Evolutionary conservation across 2,797 vertebrate species (phyloP), one percentile per base, ranked within the genome.

Genomic region (Danio aesculapii): DNA sequence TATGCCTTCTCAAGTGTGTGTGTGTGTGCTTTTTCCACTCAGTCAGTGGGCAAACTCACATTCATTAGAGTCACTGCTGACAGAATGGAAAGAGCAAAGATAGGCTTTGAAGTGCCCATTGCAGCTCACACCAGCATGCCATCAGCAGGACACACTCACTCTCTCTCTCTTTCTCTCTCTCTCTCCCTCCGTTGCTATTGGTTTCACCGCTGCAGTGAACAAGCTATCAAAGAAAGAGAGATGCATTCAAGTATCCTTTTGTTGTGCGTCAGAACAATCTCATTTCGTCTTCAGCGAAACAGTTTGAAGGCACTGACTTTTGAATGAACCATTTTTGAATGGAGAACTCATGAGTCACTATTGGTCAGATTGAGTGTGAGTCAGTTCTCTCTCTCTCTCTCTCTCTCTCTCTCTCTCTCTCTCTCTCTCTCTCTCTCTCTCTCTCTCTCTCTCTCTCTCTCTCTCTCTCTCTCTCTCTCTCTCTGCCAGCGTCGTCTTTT

Each of bases 51-150:
- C 81, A 79, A 76, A 67, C 67, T 61, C 55, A 5, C 83, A 81
- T 84, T 79, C 75, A 84, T 81, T 63, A 49, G 73, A 70, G 43
- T 74, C 77, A 72, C 16, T 79, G 80, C 77, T 83, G 84, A 77
- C 77, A 62, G 68, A 44, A 72, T 63, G 68, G 77, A 79, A 79
- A 62, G 55, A 62, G 57, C 43, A 58, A 55, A 69, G 52, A 73
- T 57, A 58, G 70, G 50, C 62, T 47, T 9, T 67, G 41, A 67
- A 77, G 62, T 72, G 66, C 30, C 69, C 11, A 12, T 64, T 41
- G n/a, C 62, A 46, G 62, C 62, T 73, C 74, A 19, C 49, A 47
- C 19, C 52, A 6, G n/a, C 3, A 5, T n/a, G 43, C 73, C n/a
- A 63, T 64, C 44, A 53, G 21, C 13, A 67, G 52, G 19, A 19